Evolutionary conservation across 2,113 vertebrate genomes (phyloP).

Genomic region (Ancistrus triradiatus): DNA sequence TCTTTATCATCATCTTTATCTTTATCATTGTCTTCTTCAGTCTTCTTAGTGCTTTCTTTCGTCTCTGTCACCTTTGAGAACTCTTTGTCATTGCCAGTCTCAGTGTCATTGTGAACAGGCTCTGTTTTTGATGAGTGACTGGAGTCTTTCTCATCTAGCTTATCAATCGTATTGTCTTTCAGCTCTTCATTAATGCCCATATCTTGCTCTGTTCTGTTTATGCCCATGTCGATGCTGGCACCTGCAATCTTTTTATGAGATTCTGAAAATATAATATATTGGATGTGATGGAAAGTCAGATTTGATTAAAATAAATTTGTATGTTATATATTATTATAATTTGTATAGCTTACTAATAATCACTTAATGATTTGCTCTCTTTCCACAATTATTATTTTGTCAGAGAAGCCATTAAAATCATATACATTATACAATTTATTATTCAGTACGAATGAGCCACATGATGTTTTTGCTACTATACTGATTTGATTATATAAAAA

Average conservation of each 20-base stretch:
- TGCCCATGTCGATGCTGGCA: background rate
- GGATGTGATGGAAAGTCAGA: background rate
- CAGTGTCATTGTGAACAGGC: conserved; percentile 9
- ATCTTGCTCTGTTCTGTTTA: conserved; percentile 28
- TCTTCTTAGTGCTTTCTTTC: conserved; percentile 26
- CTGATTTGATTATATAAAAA: too few species aligned
- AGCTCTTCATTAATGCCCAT: conserved; percentile 12
- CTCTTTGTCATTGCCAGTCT: conserved; percentile 23
- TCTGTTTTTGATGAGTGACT: conserved; percentile 1
- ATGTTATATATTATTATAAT: too few species aligned
- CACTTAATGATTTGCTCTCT: background rate
- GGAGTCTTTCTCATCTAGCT: conserved; percentile 21
- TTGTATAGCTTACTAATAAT: background rate
- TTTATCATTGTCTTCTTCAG: conserved; percentile 5
- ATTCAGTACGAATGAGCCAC: background rate
- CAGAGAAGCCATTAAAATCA: too few species aligned
- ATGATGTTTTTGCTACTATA: too few species aligned
- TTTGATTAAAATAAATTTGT: background rate
- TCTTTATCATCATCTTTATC: background rate
- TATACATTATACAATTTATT: too few species aligned
- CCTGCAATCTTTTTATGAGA: conserved; percentile 27
- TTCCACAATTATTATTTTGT: too few species aligned
- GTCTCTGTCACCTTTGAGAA: conserved; percentile 13
- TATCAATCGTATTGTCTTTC: conserved; percentile 20
- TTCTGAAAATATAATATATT: conserved; percentile 14